These are phyloP conservation scores for Hedychridium roseum DNA, from an alignment of 2,888 invertebrate genomes.

Conservation along the genomic window DNA sequence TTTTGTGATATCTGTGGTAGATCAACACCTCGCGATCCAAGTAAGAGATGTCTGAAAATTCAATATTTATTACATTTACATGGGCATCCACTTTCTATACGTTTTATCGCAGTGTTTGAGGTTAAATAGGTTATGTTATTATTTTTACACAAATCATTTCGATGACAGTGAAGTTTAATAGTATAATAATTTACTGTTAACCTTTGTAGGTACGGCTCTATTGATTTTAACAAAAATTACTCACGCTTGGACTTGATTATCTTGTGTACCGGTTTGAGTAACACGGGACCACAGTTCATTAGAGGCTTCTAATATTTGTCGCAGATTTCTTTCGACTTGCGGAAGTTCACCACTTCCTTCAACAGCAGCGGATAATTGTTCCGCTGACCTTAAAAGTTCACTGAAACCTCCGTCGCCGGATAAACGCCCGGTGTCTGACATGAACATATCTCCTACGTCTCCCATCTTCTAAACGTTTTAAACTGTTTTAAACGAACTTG, in stretches of 20 bases:
- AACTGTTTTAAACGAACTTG: not conserved
- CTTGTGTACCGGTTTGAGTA: constrained; percentile 84
- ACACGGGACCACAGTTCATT: constrained; percentile 88
- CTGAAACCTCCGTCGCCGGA: constrained; percentile 73
- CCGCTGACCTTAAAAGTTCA: constrained; percentile 89
- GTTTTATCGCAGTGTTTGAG: too few relatives aligned
- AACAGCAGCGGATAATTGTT: constrained; percentile 88
- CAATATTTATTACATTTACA: too few relatives aligned
- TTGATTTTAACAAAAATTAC: constrained; percentile 47
- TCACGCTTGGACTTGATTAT: constrained; percentile 85
- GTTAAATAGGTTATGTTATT: not conserved
- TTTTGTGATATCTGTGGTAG: constrained; percentile 93
- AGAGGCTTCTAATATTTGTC: constrained; percentile 91
- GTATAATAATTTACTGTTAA: not conserved
- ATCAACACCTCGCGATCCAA: constrained; percentile 93
- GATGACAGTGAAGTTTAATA: not conserved
- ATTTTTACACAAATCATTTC: not conserved
- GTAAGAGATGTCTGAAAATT: constrained; percentile 77
- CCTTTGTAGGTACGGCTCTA: not conserved
- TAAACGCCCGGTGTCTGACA: constrained; percentile 16
- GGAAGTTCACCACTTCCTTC: constrained; percentile 85
- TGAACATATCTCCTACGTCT: constrained; percentile 23
- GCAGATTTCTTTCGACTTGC: constrained; percentile 86
- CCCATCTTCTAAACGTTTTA: constrained; percentile 23
- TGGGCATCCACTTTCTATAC: too few relatives aligned